Evolutionary conservation across 1,140 invertebrate genomes (phyloP).

Genomic region (Drosophila nebulosa): DNA sequence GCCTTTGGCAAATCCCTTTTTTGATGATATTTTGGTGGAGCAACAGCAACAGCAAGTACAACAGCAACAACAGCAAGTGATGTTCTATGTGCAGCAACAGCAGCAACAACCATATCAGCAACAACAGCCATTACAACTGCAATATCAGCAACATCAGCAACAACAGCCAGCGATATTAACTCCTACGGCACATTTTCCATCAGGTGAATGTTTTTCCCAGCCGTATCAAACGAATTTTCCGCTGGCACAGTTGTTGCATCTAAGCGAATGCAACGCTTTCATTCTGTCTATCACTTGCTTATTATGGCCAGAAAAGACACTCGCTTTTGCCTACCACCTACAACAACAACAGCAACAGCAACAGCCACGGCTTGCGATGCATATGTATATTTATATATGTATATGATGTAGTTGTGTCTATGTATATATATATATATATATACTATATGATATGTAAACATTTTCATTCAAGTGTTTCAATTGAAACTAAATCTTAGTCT

Average conservation of each 20-base stretch:
- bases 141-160: constrained; percentile 14
- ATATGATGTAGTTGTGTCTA: background rate
- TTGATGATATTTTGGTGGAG: constrained; percentile 58
- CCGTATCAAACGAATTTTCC: background rate
- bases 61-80: constrained; percentile 27
- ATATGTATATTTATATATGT: background rate
- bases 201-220: constrained; percentile 51
- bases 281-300: background rate
- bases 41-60: constrained; percentile 33
- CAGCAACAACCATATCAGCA: constrained; percentile 26
- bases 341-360: constrained; percentile 13
- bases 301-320: background rate
- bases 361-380: constrained; percentile 22
- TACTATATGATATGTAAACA: background rate
- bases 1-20: constrained; percentile 77
- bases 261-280: background rate
- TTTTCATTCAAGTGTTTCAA: background rate
- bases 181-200: constrained; percentile 48
- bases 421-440: background rate
- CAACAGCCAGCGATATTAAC: constrained; percentile 34
- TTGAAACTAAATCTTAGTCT: background rate
- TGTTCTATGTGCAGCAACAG: constrained; percentile 47
- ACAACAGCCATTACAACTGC: constrained; percentile 24
- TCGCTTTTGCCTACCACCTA: constrained; percentile 13
- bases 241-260: background rate